phyloP scores from a whole-genome alignment of 2,888 invertebrate genomes.

The Seira musarum region DNA sequence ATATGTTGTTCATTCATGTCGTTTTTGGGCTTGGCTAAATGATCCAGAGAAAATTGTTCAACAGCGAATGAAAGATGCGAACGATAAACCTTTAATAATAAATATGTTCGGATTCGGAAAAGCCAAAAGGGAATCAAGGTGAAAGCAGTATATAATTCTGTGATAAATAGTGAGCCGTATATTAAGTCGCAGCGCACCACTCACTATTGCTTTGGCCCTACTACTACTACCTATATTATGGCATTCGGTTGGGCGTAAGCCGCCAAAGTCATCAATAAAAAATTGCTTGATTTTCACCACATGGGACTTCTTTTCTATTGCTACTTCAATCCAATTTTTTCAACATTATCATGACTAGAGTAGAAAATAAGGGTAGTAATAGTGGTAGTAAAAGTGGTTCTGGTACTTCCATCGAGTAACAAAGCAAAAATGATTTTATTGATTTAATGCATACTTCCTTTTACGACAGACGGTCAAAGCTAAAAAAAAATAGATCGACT shows the following conservation, averaged over 20 bases:
- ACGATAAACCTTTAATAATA: constrained; percentile 1
- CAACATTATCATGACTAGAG: too few relatives aligned
- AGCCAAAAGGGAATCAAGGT: constrained; percentile 1
- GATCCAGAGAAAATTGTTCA: constrained; percentile 28
- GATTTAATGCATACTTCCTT: too few relatives aligned
- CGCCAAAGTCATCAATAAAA: constrained; percentile 25
- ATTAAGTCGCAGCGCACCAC: background rate
- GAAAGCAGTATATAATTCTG: background rate
- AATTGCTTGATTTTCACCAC: constrained; percentile 14
- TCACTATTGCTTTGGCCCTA: background rate
- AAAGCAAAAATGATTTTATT: too few relatives aligned
- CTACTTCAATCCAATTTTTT: background rate
- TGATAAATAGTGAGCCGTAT: background rate
- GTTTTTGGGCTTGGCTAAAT: constrained; percentile 6
- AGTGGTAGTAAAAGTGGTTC: too few relatives aligned
- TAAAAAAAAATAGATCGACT: too few relatives aligned
- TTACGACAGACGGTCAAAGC: too few relatives aligned
- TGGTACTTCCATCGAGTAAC: too few relatives aligned
- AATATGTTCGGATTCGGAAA: background rate
- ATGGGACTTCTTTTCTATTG: constrained; percentile 1
- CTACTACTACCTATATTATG: constrained; percentile 20
- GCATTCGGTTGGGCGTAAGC: constrained; percentile 32
- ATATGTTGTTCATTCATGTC: constrained; percentile 2
- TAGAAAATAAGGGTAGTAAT: too few relatives aligned
- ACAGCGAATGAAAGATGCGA: constrained; percentile 30